phyloP scores from a whole-genome alignment of 1,140 invertebrate species.

The Drosophila navojoa region DNA sequence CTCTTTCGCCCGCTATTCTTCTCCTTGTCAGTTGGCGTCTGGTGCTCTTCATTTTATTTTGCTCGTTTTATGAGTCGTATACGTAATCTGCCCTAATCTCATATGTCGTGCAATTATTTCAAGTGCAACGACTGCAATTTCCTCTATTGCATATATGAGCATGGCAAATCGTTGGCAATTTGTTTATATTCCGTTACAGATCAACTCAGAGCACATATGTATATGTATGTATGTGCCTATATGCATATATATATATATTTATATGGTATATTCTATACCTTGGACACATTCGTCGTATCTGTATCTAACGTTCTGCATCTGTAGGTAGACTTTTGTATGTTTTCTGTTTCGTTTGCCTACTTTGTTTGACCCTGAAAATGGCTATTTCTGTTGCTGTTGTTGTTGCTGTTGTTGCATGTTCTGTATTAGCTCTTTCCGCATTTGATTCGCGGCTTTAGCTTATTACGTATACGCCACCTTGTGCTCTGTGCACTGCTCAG shows the following conservation, averaged over 20 bases:
- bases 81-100: constrained; percentile 52
- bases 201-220: constrained; percentile 8
- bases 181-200: constrained; percentile 40
- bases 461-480: constrained; percentile 49
- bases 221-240: background rate
- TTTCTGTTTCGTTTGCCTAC: constrained; percentile 64
- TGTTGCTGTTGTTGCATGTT: constrained; percentile 24
- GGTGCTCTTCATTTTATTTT: background rate
- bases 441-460: constrained; percentile 53
- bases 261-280: background rate
- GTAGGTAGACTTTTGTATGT: constrained; percentile 50
- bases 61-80: constrained; percentile 40
- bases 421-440: constrained; percentile 58
- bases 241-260: background rate
- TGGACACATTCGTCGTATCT: constrained; percentile 9
- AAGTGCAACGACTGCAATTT: constrained; percentile 53
- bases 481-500: constrained; percentile 9
- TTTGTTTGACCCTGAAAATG: constrained; percentile 49
- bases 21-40: background rate
- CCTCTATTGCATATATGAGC: constrained; percentile 31
- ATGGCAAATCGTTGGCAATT: constrained; percentile 20
- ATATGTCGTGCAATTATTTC: constrained; percentile 45
- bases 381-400: constrained; percentile 14
- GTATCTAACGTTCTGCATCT: constrained; percentile 9
- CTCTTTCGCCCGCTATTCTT: background rate